Conservation (phyloP, 2,888 invertebrate species). For the Stenolophus ochropezus region DNA sequence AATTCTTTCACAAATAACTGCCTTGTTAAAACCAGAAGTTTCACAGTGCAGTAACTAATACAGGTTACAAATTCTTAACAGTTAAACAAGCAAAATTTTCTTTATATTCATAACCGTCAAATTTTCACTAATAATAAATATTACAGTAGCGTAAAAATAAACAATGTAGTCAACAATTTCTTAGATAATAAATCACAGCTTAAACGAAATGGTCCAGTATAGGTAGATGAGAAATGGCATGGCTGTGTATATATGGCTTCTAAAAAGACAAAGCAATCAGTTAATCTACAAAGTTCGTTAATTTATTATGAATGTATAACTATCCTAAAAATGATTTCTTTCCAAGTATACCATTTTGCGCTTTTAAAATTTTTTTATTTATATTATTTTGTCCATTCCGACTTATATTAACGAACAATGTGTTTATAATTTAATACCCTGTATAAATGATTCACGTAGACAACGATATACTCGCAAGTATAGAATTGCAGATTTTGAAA, state of each 20-base stretch:
- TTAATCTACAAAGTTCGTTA: conserved; percentile 60
- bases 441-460: conserved; percentile 53
- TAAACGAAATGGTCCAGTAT: conserved; percentile 57
- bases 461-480: conserved; percentile 37
- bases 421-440: conserved; percentile 59
- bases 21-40: not conserved
- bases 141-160: conserved; percentile 33
- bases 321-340: conserved; percentile 33
- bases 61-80: not conserved
- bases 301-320: conserved; percentile 48
- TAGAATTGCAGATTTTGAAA: conserved; percentile 1
- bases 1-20: not conserved
- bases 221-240: conserved; percentile 15
- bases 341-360: conserved; percentile 45
- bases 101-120: conserved; percentile 1
- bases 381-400: conserved; percentile 24
- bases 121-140: conserved; percentile 30
- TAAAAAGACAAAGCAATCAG: conserved; percentile 10
- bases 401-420: conserved; percentile 59
- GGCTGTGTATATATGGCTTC: conserved; percentile 55
- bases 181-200: conserved; percentile 52
- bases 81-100: not conserved
- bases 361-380: not conserved
- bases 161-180: conserved; percentile 41
- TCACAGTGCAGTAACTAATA: not conserved